Base-by-base conservation (phyloP, 2,888 invertebrate species). In the Disparrhopalites patrizii region DNA sequence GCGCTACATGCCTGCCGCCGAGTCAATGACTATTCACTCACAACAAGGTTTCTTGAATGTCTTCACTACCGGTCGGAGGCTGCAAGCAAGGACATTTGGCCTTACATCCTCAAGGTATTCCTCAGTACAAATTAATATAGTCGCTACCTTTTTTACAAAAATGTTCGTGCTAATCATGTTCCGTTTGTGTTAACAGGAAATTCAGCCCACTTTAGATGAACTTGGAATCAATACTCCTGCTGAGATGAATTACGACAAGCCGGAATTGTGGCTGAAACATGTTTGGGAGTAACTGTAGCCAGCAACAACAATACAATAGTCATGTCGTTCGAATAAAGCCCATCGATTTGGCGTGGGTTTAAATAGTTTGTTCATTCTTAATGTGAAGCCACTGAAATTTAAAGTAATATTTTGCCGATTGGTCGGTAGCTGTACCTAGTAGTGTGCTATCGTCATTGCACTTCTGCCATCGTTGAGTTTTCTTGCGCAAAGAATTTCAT, bases 161-260 rank as follows among this genome's bases (percentile, higher is more conserved):
- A 4, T 50, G 13, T 20, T 13, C 47, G 47, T 47, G 18, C 13
- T 36, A 36, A 36, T 36, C 36, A 10, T 36, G 8, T 36, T 8
- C 13, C 10, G 36, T 36, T 36, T 10, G 36, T 13, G 13, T 8
- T 10, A 10, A 7, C 69, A 92, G 80, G 91, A 97, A 84, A 88
- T 99, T 76, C 85, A 85, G 77, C 97, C 99, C 33, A 93, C 95
- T 2, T 83, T 99, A 67, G 86, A 87, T 47, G 96, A 99, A 81
- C 83, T 99, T 67, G 98, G 99, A 54, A 87, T 99, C 75, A 87
- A 87, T 63, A 95, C 97, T 31, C 91, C 91, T 0, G 97, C 97
- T 80, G 93, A 98, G 79, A 84, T 99, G 77, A 97, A 97, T 69
- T 97, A 93, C 77, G 96, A 97, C 81, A 90, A 94, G 81, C 99